Evolutionary conservation across 2,797 vertebrate genomes (phyloP), one percentile per base, ranked within the genome.

Genomic region (Eulemur albifrons): DNA sequence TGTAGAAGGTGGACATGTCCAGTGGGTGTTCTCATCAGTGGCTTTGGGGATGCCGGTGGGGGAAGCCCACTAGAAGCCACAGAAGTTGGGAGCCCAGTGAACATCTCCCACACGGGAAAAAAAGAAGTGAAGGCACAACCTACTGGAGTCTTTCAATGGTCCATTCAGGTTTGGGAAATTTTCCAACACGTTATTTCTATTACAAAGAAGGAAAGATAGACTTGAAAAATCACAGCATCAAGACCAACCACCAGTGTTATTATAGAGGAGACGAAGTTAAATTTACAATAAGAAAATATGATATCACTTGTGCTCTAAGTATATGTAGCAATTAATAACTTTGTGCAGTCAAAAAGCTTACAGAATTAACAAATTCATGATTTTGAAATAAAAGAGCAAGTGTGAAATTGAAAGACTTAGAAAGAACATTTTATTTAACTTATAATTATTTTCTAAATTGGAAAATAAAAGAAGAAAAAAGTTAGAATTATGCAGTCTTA

Each of bases 381-480:
- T 50, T 43, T 90, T 27, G 38, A 5, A 7, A 13, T 15, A 83
- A 81, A 75, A 76, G 57, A 40, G 6, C n/a, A 48, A 61, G 25
- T 63, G 27, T 65, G 15, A 88, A 93, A 81, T 30, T 2, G 30
- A 65, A 93, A 88, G 17, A 52, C 2, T n/a, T 50, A 67, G 30
- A 25, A 43, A 80, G 13, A 4, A 45, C 23, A 54, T 76, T 94
- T 95, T 76, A 77, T 32, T 81, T 69, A 91, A 65, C 30, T 84
- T 63, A n/a, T 5, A 70, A 27, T 77, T 88, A 50, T 82, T 77
- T 90, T 48, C 14, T 32, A 70, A 85, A 79, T 38, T 92, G n/a
- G 10, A 67, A 82, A 88, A 86, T 52, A 77, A 89, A 14, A 45
- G 27, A 21, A 90, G 35, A 48, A 63, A 38, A 48, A 72, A 88